Conservation (phyloP, 2,797 vertebrate species). For the Hydrolagus colliei region DNA sequence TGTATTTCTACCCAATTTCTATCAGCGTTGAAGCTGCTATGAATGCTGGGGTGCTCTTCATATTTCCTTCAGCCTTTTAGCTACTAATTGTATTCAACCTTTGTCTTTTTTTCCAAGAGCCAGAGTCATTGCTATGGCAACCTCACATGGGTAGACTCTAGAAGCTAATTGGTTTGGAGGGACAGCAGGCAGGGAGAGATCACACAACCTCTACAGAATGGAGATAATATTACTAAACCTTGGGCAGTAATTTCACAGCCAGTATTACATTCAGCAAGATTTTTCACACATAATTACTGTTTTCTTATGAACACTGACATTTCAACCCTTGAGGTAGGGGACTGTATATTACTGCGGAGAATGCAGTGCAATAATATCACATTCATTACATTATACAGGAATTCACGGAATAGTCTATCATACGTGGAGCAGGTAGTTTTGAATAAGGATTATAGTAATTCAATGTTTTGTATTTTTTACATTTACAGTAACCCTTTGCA, state of each 20-base stretch:
- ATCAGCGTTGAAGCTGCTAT: not conserved
- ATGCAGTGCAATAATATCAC: conserved; percentile 1
- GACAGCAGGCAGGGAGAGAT: conserved; percentile 11
- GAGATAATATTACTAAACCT: conserved; percentile 25
- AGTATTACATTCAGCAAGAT: conserved; percentile 24
- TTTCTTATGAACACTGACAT: conserved; percentile 19
- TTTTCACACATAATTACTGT: conserved; percentile 33
- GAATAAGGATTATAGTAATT: not conserved
- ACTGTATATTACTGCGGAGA: conserved; percentile 1
- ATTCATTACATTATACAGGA: conserved; percentile 16
- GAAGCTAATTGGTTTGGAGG: conserved; percentile 32
- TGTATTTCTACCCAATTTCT: not conserved
- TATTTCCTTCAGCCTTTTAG: conserved; percentile 5
- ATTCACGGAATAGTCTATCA: conserved; percentile 13
- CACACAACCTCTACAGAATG: conserved; percentile 13
- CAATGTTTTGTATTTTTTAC: not conserved
- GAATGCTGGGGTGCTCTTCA: not conserved
- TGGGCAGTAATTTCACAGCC: conserved; percentile 30
- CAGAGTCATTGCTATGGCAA: conserved; percentile 21
- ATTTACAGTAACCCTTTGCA: not conserved
- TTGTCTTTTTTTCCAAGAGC: conserved; percentile 14
- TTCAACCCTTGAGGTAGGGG: not conserved
- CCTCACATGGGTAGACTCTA: conserved; percentile 26
- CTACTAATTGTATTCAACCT: conserved; percentile 30
- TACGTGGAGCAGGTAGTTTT: not conserved